These are phyloP conservation scores for Pentamera pediparva DNA, from an alignment of 53 echinoderm and acorn worm genomes.

Conservation along the genomic window DNA sequence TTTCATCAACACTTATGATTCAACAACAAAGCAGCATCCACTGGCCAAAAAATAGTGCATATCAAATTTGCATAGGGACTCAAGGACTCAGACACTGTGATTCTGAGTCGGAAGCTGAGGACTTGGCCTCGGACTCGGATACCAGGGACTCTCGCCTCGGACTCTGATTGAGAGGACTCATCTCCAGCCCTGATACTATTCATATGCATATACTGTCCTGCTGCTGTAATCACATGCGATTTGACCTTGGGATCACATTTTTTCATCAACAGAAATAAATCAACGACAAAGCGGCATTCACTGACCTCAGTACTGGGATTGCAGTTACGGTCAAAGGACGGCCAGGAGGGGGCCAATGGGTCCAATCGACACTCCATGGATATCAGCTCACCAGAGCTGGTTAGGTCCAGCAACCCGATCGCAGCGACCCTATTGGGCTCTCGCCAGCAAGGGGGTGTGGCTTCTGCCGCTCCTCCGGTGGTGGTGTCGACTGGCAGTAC, in stretches of 20 bases:
- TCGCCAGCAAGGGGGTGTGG: conserved; percentile 5
- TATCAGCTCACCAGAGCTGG: conserved; percentile 84
- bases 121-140: too few species aligned
- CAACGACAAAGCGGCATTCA: conserved; percentile 75
- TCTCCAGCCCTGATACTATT: too few species aligned
- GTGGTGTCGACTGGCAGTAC: neutral
- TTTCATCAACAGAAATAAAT: conserved; percentile 59
- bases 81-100: too few species aligned
- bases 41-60: too few species aligned
- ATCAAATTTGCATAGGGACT: too few species aligned
- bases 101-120: too few species aligned
- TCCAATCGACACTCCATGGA: conserved; percentile 89
- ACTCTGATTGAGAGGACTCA: too few species aligned
- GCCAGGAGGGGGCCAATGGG: conserved; percentile 35
- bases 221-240: neutral
- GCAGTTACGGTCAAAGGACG: conserved; percentile 57
- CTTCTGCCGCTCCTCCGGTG: neutral
- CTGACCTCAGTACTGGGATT: conserved; percentile 69
- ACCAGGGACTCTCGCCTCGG: too few species aligned
- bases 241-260: too few species aligned
- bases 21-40: too few species aligned
- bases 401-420: conserved; percentile 82
- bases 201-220: neutral
- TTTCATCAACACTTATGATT: too few species aligned
- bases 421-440: conserved; percentile 76